Conservation (phyloP, 1,140 invertebrate genomes). For the Tyrophagus putrescentiae region DNA sequence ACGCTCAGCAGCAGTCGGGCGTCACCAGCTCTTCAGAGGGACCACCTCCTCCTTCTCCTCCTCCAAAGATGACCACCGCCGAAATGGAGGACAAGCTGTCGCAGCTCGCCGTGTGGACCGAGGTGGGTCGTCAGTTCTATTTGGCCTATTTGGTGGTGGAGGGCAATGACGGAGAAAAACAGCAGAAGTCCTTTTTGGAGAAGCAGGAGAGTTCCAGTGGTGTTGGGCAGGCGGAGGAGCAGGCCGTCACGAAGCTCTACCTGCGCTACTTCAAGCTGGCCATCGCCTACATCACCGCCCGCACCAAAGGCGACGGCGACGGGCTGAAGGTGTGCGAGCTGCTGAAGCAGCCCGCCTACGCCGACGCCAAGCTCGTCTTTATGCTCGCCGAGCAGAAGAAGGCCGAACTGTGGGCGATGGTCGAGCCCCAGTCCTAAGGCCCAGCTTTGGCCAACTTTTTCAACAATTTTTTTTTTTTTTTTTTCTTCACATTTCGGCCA, state of each 20-base stretch:
- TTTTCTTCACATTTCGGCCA: too few relatives aligned
- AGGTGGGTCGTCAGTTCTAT: background rate
- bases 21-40: too few relatives aligned
- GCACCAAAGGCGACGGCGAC: background rate
- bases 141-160: too few relatives aligned
- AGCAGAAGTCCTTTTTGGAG: too few relatives aligned
- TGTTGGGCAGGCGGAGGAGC: slow-evolving; percentile 10
- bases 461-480: too few relatives aligned
- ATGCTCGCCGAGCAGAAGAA: background rate
- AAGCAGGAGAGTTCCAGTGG: too few relatives aligned
- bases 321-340: background rate
- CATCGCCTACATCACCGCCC: background rate
- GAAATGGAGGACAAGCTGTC: background rate
- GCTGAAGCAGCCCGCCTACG: background rate
- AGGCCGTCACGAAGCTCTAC: background rate
- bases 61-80: too few relatives aligned
- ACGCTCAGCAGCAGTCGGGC: too few relatives aligned
- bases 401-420: background rate
- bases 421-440: too few relatives aligned
- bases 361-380: background rate
- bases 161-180: too few relatives aligned
- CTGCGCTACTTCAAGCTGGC: background rate
- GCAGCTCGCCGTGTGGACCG: background rate
- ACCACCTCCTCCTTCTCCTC: too few relatives aligned
- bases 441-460: too few relatives aligned